Conservation (phyloP, 2,113 vertebrate genomes). For the Onychorhynchus coronatus region DNA sequence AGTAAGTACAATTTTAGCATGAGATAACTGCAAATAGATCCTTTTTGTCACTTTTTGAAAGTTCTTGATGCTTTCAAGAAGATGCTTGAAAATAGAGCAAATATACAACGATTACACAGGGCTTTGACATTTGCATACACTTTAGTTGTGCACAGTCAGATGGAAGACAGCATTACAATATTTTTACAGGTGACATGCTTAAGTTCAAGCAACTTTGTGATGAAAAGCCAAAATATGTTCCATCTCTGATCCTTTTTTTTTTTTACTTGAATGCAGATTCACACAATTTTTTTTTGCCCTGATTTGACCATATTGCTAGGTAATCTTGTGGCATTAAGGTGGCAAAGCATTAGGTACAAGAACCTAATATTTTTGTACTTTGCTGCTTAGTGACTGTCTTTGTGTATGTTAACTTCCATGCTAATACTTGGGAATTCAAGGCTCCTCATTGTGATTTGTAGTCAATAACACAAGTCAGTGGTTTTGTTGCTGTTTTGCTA, state of each 20-base stretch:
- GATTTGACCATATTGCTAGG: neutral
- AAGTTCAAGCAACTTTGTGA: neutral
- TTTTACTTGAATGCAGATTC: neutral
- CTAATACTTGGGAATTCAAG: neutral
- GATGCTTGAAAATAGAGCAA: neutral
- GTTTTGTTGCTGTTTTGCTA: neutral
- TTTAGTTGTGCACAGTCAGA: neutral
- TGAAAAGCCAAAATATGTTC: neutral
- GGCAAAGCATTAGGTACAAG: neutral
- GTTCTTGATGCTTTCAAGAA: too few relatives aligned
- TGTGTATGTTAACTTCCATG: neutral
- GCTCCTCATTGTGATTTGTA: neutral
- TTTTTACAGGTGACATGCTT: neutral
- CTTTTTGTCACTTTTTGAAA: neutral
- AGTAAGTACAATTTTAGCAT: conserved; percentile 73
- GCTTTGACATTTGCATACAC: neutral
- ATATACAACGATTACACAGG: neutral
- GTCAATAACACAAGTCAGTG: neutral
- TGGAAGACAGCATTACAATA: fast-evolving
- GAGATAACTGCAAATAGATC: neutral
- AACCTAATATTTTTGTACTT: neutral
- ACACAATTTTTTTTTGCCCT: neutral
- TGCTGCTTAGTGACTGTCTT: neutral
- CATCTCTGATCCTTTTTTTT: fast-evolving
- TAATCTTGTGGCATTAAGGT: neutral